Base-by-base conservation (phyloP, 30 jellyfish, hydroid and myxozoan species). In the Chironex yamaguchii region DNA sequence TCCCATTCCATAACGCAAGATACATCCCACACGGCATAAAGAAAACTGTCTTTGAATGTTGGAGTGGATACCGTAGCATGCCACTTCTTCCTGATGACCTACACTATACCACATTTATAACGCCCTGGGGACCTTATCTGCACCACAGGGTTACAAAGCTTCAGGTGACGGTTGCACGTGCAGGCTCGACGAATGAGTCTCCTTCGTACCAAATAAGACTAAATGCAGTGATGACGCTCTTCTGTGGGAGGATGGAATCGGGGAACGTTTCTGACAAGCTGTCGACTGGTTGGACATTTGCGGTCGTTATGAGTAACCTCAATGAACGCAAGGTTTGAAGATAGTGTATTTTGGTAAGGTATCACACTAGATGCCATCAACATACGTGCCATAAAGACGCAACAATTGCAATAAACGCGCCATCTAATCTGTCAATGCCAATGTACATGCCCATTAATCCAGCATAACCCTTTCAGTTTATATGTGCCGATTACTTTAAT, bases 51-150 rank as follows among this genome's bases (percentile, higher is more conserved):
- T 65, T 83, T 22, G 91, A 83, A 34, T 90, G 82, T 9, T 70
- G 93, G 93, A 83, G 70, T 33, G 84, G 91, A 1, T 83, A 70
- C 91, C 93, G 70, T 27, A 71, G 66, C 31, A 67, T 68, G 3
- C 90, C 91, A 3, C 23, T 81, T n/a, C 24, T 80, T 4, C 81
- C 90, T 21, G 92, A 66, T 3, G 90, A 79, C 4, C 36, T 52
- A 0, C 0, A 81, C 42, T 42, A 79, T 3, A 81, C 92, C n/a
- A 79, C 90, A 0, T 79, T 79, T 33, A 79, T 79, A 9, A 79
- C 88, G 0, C 70, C 58, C 32, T 54, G 90, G 89, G 89, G 90
- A 29, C 70, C 35, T 35, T 62, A 62, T 27, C 73, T 4, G 74
- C 75, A 26, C 76, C 76, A 17, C 0, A 28, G 71, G 88, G 79